phyloP scores from a whole-genome alignment of 2,113 vertebrate genomes.

The Gnathonemus longibarbis region DNA sequence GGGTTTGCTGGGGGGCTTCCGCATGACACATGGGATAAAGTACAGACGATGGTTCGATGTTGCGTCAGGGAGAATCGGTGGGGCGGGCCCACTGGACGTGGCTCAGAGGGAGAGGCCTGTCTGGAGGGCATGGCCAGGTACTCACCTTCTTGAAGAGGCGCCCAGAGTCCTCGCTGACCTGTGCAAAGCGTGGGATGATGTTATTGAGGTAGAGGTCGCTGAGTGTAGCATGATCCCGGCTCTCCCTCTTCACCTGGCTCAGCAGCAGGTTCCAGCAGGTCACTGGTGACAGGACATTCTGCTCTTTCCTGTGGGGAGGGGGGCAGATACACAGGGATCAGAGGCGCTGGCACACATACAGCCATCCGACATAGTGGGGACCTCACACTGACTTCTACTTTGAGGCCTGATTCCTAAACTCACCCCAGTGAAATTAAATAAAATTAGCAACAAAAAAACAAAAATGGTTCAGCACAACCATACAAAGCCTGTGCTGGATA shows the following conservation, averaged over 20 bases:
- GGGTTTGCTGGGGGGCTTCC: background rate
- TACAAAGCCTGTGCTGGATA: background rate
- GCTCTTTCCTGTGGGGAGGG: constrained; percentile 73
- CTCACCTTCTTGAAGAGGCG: constrained; percentile 96
- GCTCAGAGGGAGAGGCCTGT: background rate
- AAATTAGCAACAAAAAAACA: background rate
- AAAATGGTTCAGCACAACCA: background rate
- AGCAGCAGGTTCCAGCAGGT: constrained; percentile 97
- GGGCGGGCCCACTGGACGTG: background rate
- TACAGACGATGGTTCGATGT: background rate
- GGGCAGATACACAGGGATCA: background rate
- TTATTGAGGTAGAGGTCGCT: constrained; percentile 99
- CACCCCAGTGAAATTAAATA: background rate
- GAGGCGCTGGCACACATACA: background rate
- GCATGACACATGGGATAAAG: background rate
- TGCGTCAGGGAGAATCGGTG: background rate
- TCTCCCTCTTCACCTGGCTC: constrained; percentile 93
- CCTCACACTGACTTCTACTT: background rate
- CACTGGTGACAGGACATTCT: constrained; percentile 87
- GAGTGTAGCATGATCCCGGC: constrained; percentile 90
- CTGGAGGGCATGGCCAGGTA: background rate
- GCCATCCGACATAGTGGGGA: background rate
- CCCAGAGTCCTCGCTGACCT: constrained; percentile 94
- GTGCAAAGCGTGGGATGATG: constrained; percentile 92
- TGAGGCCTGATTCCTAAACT: background rate